Evolutionary conservation across 2,113 vertebrate genomes (phyloP), one percentile per base, ranked within the genome.

Genomic region (Melozone crissalis): DNA sequence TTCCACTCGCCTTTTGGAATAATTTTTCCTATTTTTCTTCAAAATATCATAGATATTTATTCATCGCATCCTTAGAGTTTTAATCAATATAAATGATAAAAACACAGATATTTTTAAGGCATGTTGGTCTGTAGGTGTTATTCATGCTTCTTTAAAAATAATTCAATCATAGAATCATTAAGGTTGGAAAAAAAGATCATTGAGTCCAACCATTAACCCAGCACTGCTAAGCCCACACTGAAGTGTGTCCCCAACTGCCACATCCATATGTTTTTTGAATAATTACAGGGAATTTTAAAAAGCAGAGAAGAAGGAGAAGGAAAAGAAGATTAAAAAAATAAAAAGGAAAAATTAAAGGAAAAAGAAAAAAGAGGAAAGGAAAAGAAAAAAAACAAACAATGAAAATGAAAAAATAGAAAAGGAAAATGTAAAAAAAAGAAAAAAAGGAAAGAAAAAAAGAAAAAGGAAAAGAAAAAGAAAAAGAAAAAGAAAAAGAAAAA

Each of bases 401-500:
- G 10, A 46, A 21, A 46, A 7, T 10, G 21, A 71, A 10, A 4
- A 5, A 13, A 2, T 39, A 39, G 4, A 2, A 20, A 39, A 3
- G 4, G 5, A 1, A 7, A 8, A 5, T 1, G n/a, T n/a, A n/a
- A 39, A 11, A 39, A 39, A 39, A 39, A 39, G 39, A 39, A 39
- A 39, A 39, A 27, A n/a, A n/a, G n/a, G 10, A 8, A 2, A 3
- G 17, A 5, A 1, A 2, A 2, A 35, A 6, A 3, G 1, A 3
- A 7, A 20, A 27, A 3, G 4, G 7, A 10, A 28, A 61, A 2
- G 2, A 1, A 12, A 3, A 2, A 5, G 6, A 5, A 2, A 20
- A 39, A 3, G 5, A 4, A 1, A 7, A 8, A 5, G 1, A 8
- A 2, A 3, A 21, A 5, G 1, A 2, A 2, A 35, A 6, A 3